A percentile compares a stretch with the other conserved stretches of the same genome.
These are phyloP conservation scores for Branchinecta lindahli DNA, from an alignment of 1,140 invertebrate species.

Conservation along the genomic window DNA sequence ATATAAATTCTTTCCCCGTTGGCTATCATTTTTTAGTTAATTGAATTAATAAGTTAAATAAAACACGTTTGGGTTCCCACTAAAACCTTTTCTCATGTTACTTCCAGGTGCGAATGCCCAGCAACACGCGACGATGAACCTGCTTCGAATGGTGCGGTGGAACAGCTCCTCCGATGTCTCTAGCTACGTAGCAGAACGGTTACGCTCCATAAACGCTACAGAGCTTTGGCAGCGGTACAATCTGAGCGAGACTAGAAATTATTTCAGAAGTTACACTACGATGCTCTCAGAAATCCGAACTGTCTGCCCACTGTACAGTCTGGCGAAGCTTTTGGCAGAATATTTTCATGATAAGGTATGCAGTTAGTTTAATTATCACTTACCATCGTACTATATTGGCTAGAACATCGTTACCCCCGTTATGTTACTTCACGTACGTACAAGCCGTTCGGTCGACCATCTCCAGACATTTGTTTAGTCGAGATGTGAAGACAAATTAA, in stretches of 20 bases:
- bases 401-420: too few relatives aligned
- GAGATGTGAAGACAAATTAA: too few relatives aligned
- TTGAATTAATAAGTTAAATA: too few relatives aligned
- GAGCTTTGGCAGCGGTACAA: background rate
- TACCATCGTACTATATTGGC: too few relatives aligned
- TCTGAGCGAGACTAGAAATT: background rate
- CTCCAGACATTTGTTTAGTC: too few relatives aligned
- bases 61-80: too few relatives aligned
- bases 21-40: too few relatives aligned
- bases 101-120: background rate
- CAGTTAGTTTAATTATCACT: too few relatives aligned
- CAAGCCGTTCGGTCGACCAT: too few relatives aligned
- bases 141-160: background rate
- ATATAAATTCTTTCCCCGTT: too few relatives aligned
- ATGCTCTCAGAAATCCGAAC: background rate
- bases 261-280: background rate
- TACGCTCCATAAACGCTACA: background rate
- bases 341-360: conserved; percentile 3
- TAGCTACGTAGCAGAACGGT: background rate
- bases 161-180: background rate
- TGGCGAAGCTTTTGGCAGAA: background rate
- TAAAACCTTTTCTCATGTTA: background rate
- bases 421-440: too few relatives aligned
- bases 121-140: background rate
- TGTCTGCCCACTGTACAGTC: background rate